phyloP scores from a whole-genome alignment of 2,113 vertebrate genomes.

The Corythornis cristatus region DNA sequence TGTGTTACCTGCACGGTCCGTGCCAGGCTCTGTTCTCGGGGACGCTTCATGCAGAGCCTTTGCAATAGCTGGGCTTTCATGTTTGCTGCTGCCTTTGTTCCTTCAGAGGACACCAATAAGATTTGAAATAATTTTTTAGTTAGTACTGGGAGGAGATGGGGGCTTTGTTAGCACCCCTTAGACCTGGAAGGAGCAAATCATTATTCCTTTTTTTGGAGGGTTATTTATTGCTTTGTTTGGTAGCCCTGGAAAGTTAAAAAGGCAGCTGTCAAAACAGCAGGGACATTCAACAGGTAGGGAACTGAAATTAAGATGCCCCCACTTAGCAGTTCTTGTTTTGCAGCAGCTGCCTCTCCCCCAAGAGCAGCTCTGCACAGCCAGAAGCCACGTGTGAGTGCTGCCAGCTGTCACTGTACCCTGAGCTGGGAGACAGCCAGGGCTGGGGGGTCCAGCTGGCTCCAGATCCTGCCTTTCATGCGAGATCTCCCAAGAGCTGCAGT shows the following conservation, averaged over 20 bases:
- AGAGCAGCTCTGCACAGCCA: background rate
- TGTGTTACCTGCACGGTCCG: background rate
- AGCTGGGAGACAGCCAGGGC: background rate
- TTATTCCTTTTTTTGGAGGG: too few relatives aligned
- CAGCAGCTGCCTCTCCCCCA: rapidly evolving
- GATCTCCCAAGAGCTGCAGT: background rate
- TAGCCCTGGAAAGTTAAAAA: background rate
- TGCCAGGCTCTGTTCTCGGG: background rate
- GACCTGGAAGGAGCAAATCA: background rate
- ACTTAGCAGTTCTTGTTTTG: background rate
- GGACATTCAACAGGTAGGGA: background rate
- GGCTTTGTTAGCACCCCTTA: background rate
- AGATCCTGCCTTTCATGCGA: background rate
- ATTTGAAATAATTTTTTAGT: background rate
- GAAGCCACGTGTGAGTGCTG: background rate
- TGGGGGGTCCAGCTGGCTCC: background rate
- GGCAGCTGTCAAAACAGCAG: background rate
- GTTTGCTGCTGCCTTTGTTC: background rate
- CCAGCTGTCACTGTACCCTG: background rate
- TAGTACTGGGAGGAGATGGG: background rate
- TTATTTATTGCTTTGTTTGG: background rate
- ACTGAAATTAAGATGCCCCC: background rate
- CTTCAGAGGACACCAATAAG: background rate
- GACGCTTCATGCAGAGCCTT: background rate
- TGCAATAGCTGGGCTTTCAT: background rate